Conservation (phyloP, 1,140 invertebrate genomes). For the Phymastichus coffea region DNA sequence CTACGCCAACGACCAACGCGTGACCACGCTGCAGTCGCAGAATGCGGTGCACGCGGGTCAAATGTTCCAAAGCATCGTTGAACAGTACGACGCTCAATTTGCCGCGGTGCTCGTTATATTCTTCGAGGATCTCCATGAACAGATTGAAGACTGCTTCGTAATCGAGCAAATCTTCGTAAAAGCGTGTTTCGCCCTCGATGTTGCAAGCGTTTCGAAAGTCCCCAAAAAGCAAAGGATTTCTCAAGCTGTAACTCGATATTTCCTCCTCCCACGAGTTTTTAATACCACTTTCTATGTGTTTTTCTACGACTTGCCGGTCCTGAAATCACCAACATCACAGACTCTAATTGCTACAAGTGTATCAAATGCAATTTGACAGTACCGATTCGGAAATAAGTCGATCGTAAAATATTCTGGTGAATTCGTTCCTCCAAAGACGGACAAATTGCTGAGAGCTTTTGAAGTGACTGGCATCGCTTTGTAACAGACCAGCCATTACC, state of each 20-base stretch:
- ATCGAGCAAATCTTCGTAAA: conserved; percentile 87
- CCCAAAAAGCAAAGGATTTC: conserved; percentile 83
- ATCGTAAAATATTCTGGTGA: conserved; percentile 81
- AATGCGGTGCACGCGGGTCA: conserved; percentile 81
- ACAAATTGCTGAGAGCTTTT: conserved; percentile 70
- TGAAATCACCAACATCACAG: conserved; percentile 32
- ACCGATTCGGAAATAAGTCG: conserved; percentile 73
- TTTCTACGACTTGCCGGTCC: conserved; percentile 57
- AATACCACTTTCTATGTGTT: conserved; percentile 49
- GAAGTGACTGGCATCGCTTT: conserved; percentile 70
- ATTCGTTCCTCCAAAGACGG: conserved; percentile 88
- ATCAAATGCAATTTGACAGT: too few relatives aligned
- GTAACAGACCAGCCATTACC: conserved; percentile 75
- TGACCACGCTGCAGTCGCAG: conserved; percentile 83
- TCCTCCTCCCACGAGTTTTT: conserved; percentile 55
- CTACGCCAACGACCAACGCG: conserved; percentile 80
- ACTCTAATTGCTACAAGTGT: conserved; percentile 4
- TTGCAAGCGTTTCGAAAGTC: conserved; percentile 83
- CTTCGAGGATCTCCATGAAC: conserved; percentile 85
- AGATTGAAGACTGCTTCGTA: conserved; percentile 82
- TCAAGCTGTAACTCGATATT: conserved; percentile 68
- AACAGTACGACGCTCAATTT: conserved; percentile 81
- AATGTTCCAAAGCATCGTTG: conserved; percentile 85
- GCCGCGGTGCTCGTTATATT: conserved; percentile 71
- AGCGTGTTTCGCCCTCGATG: conserved; percentile 72